Percentiles rank a stretch among this genome's conserved stretches.
These are phyloP conservation scores for Petrocephalus zakoni DNA, from an alignment of 2,113 vertebrate species.

Conservation along the genomic window DNA sequence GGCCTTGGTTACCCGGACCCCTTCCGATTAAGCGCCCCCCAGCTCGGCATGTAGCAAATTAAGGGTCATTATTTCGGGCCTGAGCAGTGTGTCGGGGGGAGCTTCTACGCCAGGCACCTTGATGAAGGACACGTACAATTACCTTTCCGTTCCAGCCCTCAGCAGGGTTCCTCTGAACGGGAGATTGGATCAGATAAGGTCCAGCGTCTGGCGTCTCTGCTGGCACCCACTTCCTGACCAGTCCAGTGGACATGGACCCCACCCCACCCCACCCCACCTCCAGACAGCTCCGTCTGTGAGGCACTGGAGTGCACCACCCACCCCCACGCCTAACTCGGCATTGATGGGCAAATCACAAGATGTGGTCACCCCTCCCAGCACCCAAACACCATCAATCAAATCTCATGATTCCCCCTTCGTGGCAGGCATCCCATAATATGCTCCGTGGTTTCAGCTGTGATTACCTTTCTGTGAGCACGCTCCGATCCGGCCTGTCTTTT, in stretches of 20 bases:
- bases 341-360: not conserved
- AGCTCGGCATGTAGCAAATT: slow-evolving; percentile 4
- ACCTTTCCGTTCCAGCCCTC: not conserved
- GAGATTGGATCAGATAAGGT: not conserved
- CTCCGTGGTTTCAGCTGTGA: not conserved
- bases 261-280: not conserved
- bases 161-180: not conserved
- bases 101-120: not conserved
- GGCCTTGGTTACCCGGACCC: not conserved
- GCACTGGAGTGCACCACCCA: not conserved
- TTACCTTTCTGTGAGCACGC: not conserved
- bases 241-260: not conserved
- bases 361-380: not conserved
- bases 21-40: not conserved
- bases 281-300: not conserved
- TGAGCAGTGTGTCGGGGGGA: not conserved
- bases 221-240: not conserved
- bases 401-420: not conserved
- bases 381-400: slow-evolving; percentile 33
- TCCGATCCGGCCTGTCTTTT: not conserved
- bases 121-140: not conserved
- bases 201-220: not conserved
- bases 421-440: not conserved
- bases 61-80: slow-evolving; percentile 1
- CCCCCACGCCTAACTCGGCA: too few relatives aligned